These are phyloP conservation scores for Ailurus styani DNA, from an alignment of 2,113 vertebrate species.

Conservation along the genomic window DNA sequence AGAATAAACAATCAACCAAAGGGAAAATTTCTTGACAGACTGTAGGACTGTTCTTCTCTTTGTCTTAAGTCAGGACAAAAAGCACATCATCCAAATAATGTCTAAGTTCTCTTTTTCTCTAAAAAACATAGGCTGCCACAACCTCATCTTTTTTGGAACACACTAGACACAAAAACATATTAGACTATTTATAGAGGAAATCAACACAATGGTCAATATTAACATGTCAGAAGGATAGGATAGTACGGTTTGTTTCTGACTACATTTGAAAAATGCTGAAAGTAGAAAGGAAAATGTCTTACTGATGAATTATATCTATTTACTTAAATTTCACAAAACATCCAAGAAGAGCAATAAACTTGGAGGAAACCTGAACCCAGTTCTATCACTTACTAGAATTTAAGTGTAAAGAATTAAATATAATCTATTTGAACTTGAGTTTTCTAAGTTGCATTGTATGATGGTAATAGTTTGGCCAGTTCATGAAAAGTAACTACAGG, in stretches of 20 bases:
- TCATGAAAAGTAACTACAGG: not conserved
- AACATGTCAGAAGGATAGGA: not conserved
- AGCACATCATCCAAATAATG: not conserved
- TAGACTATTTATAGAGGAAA: not conserved
- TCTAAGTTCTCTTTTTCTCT: not conserved
- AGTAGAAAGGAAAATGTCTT: not conserved
- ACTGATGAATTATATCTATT: not conserved
- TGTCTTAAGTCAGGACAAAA: not conserved
- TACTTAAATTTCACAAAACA: not conserved
- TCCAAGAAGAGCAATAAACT: not conserved
- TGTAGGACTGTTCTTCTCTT: not conserved
- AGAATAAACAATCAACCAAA: conserved; percentile 38
- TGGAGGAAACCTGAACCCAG: not conserved
- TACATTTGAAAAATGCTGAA: not conserved
- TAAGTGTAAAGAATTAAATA: not conserved
- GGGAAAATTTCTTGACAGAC: not conserved
- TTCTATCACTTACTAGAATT: not conserved
- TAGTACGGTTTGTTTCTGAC: not conserved
- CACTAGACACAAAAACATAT: fast-evolving
- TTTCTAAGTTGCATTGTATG: not conserved
- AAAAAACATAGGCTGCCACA: not conserved
- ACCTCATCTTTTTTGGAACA: not conserved
- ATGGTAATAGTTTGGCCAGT: not conserved
- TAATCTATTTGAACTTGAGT: not conserved
- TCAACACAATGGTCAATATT: not conserved